Base-by-base conservation (phyloP, 2,113 vertebrate genomes). In the Cheilinus undulatus region DNA sequence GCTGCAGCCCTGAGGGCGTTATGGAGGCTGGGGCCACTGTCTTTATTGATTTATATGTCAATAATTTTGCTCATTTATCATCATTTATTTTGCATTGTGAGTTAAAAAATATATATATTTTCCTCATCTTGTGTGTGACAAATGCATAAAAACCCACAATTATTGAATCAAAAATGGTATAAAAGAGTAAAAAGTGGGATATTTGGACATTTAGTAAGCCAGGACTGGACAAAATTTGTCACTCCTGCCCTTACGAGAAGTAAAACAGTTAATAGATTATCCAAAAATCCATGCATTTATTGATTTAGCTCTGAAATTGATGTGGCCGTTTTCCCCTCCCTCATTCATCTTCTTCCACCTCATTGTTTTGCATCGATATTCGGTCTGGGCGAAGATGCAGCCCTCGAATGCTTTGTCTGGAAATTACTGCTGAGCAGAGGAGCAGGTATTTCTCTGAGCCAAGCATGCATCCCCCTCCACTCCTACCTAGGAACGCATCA, bases 401-500 rank as follows among this genome's bases (percentile, higher is more conserved):
- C 57, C 36, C 57, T 50, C 19, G 12, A 48, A 52, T 19, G 65
- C 51, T 69, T 28, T 28, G 49, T 32, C 49, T 50, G 9, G 20
- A 52, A 49, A 10, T 22, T 24, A 60, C 36, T 7, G 40, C 8
- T 42, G 36, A 57, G 40, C 27, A 2, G 22, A 65, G 57, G 43
- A 76, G 12, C 53, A 26, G 38, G 27, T 28, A 60, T 45, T 50
- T 42, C 45, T 61, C 53, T 51, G 62, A 71, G 76, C 46, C 62
- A 30, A 23, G 69, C 45, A 24, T 54, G 20, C 59, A 51, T 58
- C 43, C 49, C 52, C 63, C 60, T 53, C 46, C 70, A 24, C 46
- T 62, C 78, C 52, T n/a, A 52, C 52, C 49, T 2, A 15, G 28
- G n/a, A 81, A 22, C 22, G 12, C 76, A 64, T 78, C 28, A 45